Evolutionary conservation across 2,888 invertebrate species (phyloP).

Genomic region (Meta bourneti): DNA sequence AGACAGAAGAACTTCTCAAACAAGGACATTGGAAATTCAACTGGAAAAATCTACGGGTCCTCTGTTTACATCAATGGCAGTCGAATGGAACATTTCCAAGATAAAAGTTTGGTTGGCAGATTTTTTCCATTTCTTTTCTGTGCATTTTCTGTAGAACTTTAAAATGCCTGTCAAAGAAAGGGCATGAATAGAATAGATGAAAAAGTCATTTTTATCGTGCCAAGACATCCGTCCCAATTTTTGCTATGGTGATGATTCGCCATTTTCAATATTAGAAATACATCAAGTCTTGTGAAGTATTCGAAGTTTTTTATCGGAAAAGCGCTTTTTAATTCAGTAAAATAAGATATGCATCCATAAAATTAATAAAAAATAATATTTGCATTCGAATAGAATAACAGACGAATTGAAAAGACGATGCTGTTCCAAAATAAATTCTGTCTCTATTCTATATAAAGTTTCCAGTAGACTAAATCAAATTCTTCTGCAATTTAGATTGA

Average conservation of each 20-base stretch:
- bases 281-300: not conserved
- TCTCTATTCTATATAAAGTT: too few relatives aligned
- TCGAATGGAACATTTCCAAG: slow-evolving; percentile 51
- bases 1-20: slow-evolving; percentile 16
- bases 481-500: too few relatives aligned
- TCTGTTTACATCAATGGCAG: slow-evolving; percentile 39
- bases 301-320: too few relatives aligned
- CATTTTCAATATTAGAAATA: not conserved
- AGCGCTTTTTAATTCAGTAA: too few relatives aligned
- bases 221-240: not conserved
- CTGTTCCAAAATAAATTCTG: too few relatives aligned
- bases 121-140: not conserved
- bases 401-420: too few relatives aligned
- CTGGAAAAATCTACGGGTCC: slow-evolving; percentile 5
- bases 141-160: not conserved
- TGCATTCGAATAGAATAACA: too few relatives aligned
- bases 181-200: not conserved
- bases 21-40: not conserved
- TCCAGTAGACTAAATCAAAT: too few relatives aligned
- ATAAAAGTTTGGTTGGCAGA: not conserved
- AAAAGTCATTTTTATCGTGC: not conserved
- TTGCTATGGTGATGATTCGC: not conserved
- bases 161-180: not conserved
- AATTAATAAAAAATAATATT: too few relatives aligned
- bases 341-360: too few relatives aligned